Percentiles rank a stretch among this genome's conserved stretches.
Conservation (phyloP, 2,797 vertebrate genomes). For the Mionectes olivaceus region DNA sequence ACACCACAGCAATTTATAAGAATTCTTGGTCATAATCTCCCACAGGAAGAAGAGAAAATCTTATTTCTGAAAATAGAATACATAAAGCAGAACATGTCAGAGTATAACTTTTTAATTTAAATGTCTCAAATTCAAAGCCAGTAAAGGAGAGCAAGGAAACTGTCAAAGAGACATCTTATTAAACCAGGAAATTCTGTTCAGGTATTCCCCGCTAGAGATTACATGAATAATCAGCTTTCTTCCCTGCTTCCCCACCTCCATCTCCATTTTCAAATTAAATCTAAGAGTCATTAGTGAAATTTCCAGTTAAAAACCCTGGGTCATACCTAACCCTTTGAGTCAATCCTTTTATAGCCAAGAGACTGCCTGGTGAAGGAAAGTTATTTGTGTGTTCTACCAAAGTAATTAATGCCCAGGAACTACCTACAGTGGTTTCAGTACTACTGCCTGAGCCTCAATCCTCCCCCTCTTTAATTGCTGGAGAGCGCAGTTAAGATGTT, state of each 20-base stretch:
- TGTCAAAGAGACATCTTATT: not conserved
- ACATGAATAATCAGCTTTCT: not conserved
- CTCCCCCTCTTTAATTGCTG: not conserved
- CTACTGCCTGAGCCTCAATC: not conserved
- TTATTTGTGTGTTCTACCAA: not conserved
- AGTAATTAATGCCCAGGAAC: not conserved
- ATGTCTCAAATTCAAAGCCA: not conserved
- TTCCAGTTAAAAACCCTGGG: not conserved
- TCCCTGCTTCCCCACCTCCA: accelerated
- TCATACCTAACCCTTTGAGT: not conserved
- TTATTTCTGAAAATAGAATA: not conserved
- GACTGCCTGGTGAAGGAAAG: not conserved
- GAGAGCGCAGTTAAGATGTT: not conserved
- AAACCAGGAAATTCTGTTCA: not conserved
- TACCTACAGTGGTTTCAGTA: not conserved
- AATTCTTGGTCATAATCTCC: not conserved
- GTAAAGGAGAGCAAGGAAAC: not conserved
- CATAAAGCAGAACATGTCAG: not conserved
- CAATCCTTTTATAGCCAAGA: not conserved
- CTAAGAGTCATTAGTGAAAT: not conserved
- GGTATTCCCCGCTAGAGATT: not conserved
- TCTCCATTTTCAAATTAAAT: not conserved
- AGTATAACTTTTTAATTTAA: not conserved
- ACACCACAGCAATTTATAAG: not conserved
- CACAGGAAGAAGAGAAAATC: not conserved